phyloP scores from a whole-genome alignment of 2,797 vertebrate species.

The Aeoliscus strigatus region DNA sequence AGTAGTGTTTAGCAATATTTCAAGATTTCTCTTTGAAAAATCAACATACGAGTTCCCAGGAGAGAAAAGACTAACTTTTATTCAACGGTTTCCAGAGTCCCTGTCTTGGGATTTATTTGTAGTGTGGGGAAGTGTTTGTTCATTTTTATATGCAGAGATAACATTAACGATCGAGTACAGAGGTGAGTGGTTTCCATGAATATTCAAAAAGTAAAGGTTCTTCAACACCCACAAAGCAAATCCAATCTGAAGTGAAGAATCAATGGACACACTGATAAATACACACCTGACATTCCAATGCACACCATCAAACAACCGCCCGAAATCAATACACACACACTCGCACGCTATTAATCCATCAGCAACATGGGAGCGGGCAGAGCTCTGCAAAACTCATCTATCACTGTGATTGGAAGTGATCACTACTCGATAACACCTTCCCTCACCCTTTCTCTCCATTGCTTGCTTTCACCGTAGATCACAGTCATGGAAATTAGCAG shows the following conservation, averaged over 20 bases:
- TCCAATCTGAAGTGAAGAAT: slow-evolving; percentile 28
- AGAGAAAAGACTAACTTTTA: too few species aligned
- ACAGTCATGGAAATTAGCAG: slow-evolving; percentile 19
- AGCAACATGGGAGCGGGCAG: slow-evolving; percentile 38
- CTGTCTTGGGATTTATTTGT: too few species aligned
- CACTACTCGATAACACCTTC: slow-evolving; percentile 42
- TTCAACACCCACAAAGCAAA: slow-evolving; percentile 20
- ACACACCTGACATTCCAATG: slow-evolving; percentile 47
- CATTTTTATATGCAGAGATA: too few species aligned
- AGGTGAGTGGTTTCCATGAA: too few species aligned
- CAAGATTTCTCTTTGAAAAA: too few species aligned
- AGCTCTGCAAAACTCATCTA: slow-evolving; percentile 46
- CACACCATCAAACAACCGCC: slow-evolving; percentile 27
- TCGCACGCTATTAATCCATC: slow-evolving; percentile 45
- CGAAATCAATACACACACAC: slow-evolving; percentile 41
- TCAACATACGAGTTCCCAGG: too few species aligned
- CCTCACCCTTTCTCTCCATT: slow-evolving; percentile 25
- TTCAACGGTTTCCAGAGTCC: too few species aligned
- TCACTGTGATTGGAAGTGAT: slow-evolving; percentile 66
- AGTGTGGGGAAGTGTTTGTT: too few species aligned
- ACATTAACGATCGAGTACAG: too few species aligned
- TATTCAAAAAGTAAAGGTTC: slow-evolving; percentile 7
- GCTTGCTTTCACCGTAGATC: slow-evolving; percentile 22
- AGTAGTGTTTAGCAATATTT: too few species aligned
- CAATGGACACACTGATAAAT: slow-evolving; percentile 46